These are phyloP conservation scores for Ranitomeya variabilis DNA, from an alignment of 2,113 vertebrate genomes.

Conservation along the genomic window DNA sequence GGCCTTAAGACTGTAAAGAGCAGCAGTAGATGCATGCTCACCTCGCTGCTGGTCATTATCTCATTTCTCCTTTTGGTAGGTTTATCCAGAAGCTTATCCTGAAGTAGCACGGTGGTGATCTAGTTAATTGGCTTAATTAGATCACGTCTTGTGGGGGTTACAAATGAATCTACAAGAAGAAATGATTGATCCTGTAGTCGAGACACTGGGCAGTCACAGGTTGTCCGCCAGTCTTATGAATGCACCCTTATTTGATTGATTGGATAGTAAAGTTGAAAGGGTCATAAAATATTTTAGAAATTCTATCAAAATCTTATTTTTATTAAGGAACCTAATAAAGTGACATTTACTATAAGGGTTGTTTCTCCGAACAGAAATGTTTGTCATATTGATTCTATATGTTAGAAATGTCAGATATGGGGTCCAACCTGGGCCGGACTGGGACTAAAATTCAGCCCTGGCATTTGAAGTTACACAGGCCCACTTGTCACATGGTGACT, in stretches of 20 bases:
- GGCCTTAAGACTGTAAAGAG: background rate
- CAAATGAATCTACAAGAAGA: background rate
- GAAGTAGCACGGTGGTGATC: background rate
- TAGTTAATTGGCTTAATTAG: constrained; percentile 44
- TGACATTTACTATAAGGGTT: background rate
- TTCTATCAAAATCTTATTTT: background rate
- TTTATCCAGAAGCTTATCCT: constrained; percentile 13
- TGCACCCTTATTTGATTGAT: background rate
- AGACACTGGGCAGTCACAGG: background rate
- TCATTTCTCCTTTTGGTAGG: background rate
- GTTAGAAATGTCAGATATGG: background rate
- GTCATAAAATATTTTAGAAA: background rate
- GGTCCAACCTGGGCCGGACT: too few species aligned
- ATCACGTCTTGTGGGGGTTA: constrained; percentile 28
- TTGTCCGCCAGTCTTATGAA: constrained; percentile 1
- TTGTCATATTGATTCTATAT: background rate
- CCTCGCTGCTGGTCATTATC: background rate
- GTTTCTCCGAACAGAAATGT: background rate
- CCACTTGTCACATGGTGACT: too few species aligned
- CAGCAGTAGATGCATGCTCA: background rate
- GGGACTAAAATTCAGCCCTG: too few species aligned
- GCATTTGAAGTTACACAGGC: too few species aligned
- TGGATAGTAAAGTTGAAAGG: background rate
- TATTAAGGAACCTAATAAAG: background rate
- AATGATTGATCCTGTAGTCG: constrained; percentile 13